These are phyloP conservation scores for Oncorhynchus masou DNA, from an alignment of 2,113 vertebrate genomes.

Conservation along the genomic window DNA sequence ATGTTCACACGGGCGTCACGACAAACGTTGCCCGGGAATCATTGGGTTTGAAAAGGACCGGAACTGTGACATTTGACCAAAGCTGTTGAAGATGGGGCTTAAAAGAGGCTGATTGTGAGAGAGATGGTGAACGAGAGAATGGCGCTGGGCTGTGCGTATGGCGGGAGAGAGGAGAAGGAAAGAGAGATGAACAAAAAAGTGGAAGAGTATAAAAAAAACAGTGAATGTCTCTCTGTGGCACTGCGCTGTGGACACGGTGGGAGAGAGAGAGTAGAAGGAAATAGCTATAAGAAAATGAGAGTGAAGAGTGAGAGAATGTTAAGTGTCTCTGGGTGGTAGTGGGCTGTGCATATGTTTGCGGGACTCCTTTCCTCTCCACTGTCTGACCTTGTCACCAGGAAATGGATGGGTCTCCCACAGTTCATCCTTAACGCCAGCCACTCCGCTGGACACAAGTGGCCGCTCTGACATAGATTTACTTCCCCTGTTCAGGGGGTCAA, in stretches of 20 bases:
- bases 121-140: not conserved
- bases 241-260: not conserved
- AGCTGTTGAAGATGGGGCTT: not conserved
- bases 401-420: conserved; percentile 81
- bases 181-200: not conserved
- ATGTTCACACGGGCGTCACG: too few species aligned
- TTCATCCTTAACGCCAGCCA: conserved; percentile 75
- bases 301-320: conserved; percentile 1
- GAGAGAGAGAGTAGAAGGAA: not conserved
- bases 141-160: not conserved
- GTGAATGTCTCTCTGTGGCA: not conserved
- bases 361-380: conserved; percentile 72
- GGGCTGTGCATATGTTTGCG: conserved; percentile 68
- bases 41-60: too few species aligned
- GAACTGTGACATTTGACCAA: not conserved
- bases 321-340: not conserved
- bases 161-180: not conserved
- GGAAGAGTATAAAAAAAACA: not conserved
- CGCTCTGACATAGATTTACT: conserved; percentile 79
- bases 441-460: conserved; percentile 57
- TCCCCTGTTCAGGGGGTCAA: conserved; percentile 78
- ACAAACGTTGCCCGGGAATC: too few species aligned
- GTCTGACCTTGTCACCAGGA: conserved; percentile 80
- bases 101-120: conserved; percentile 6
- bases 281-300: conserved; percentile 11